Evolutionary conservation across 2,113 vertebrate species (phyloP), one percentile per base, ranked within the genome.

Genomic region (Alligator sinensis): DNA sequence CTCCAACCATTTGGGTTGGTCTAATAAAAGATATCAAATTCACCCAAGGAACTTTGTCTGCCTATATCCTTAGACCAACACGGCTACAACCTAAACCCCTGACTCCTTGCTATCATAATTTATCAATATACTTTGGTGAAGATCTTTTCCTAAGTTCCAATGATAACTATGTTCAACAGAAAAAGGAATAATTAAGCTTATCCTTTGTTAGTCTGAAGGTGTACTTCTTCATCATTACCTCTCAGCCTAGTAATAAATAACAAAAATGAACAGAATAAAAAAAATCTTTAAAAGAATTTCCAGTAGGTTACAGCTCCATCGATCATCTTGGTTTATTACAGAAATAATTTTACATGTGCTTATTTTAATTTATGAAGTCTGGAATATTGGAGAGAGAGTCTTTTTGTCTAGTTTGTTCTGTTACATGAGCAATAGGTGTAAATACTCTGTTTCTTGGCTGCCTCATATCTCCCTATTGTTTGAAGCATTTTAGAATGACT

Each of bases 401-500:
- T 68, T 82, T 82, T 82, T 70, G 64, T 70, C 15, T 58, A 47
- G 5, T 74, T 21, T 47, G 7, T 38, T 28, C 60, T 83, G n/a
- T 22, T 34, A 22, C 2, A 60, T 60, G n/a, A 58, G 78, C 34
- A 83, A 80, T 5, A 15, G 15, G n/a, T 11, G 30, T 11, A 68
- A 76, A 27, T 60, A 11, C 3, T 62, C 63, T 16, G 2, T 11
- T n/a, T 55, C 28, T 59, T 58, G 60, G 22, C 27, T 58, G 66
- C 34, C 60, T 68, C 0, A 0, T 15, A 4, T 12, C 22, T 30
- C 19, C 28, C 54, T 2, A 0, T 72, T 57, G 28, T 2, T 3
- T 34, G 55, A 80, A 62, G 74, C 64, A 68, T 7, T 9, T 34
- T 82, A 58, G 74, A 27, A 30, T 68, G 15, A 10, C 14, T 66